Conservation (phyloP, 2,113 vertebrate species). For the Cyrtonyx montezumae region DNA sequence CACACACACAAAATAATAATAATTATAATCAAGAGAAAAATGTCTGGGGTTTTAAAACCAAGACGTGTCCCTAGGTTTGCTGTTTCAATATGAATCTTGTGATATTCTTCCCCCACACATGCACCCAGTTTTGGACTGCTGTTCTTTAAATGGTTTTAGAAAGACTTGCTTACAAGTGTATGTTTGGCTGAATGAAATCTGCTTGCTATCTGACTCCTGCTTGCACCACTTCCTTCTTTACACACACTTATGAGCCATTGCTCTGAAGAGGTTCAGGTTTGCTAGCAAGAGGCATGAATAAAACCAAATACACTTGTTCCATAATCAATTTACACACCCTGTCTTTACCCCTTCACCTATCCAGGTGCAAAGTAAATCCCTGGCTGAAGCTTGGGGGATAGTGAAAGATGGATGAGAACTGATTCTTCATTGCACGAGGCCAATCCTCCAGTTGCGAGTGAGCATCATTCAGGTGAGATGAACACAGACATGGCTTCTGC, state of each 20-base stretch:
- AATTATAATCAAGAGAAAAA: slow-evolving; percentile 46
- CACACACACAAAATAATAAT: slow-evolving; percentile 26
- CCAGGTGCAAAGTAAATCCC: not conserved
- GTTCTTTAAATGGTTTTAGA: not conserved
- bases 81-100: not conserved
- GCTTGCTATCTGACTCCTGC: not conserved
- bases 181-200: not conserved
- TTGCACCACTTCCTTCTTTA: not conserved
- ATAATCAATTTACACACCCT: not conserved
- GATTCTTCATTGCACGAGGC: not conserved
- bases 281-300: not conserved
- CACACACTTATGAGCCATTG: accelerated
- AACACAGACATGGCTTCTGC: not conserved
- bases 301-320: not conserved
- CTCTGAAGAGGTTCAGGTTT: not conserved
- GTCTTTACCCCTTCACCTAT: not conserved
- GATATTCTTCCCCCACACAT: slow-evolving; percentile 39
- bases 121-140: not conserved
- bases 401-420: not conserved
- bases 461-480: not conserved
- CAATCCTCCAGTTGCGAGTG: not conserved
- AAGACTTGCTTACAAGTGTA: not conserved
- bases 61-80: slow-evolving; percentile 33
- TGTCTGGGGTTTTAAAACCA: slow-evolving; percentile 56
- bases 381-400: not conserved